Percentiles rank a stretch among this genome's conserved stretches.
These are phyloP conservation scores for Catostomus latipinnis DNA, from an alignment of 2,797 vertebrate genomes.

Conservation along the genomic window DNA sequence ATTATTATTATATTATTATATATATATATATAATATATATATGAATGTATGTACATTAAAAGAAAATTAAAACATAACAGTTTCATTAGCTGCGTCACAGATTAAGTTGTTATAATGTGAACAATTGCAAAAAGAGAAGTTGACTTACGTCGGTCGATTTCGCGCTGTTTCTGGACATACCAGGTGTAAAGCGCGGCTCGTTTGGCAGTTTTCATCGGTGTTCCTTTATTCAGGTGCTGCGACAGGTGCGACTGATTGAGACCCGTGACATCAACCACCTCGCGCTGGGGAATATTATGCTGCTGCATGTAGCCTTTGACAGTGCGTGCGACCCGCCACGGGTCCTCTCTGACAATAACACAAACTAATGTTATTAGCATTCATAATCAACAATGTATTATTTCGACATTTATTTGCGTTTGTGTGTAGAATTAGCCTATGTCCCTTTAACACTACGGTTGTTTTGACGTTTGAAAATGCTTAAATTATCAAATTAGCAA, in stretches of 20 bases:
- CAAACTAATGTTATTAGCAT: neutral
- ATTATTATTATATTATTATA: no score
- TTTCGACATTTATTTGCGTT: neutral
- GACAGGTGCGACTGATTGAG: slow-evolving; percentile 99
- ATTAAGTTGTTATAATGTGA: neutral
- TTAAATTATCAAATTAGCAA: no score
- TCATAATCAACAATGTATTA: neutral
- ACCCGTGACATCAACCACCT: slow-evolving; percentile 96
- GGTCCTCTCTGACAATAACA: slow-evolving; percentile 86
- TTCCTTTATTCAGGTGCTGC: slow-evolving; percentile 99
- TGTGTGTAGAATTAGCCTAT: neutral
- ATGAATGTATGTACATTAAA: no score
- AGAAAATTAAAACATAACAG: no score
- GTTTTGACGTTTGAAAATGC: no score
- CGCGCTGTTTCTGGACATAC: slow-evolving; percentile 98
- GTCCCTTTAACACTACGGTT: neutral
- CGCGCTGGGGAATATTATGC: slow-evolving; percentile 98
- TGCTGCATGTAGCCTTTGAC: slow-evolving; percentile 99
- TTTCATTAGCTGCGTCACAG: neutral
- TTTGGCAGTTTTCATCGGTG: slow-evolving; percentile 99
- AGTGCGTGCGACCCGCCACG: slow-evolving; percentile 97
- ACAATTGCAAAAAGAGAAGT: slow-evolving; percentile 66
- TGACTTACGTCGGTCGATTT: slow-evolving; percentile 98
- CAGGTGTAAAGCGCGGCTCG: slow-evolving; percentile 97
- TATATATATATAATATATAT: no score